These are phyloP conservation scores for Diadophis punctatus DNA, from an alignment of 2,113 vertebrate species.

Conservation along the genomic window DNA sequence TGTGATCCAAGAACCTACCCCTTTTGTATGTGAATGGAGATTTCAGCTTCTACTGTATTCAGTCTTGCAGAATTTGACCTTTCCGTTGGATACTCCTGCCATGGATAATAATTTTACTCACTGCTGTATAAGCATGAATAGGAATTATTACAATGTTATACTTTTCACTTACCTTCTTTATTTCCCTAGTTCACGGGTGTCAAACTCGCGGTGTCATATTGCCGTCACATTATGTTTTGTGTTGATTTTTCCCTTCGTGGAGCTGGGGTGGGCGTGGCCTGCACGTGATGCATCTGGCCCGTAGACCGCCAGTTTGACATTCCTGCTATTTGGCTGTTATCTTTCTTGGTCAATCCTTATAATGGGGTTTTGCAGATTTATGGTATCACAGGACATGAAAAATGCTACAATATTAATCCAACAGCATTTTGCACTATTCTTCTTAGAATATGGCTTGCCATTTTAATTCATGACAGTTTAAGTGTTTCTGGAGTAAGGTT, in stretches of 20 bases:
- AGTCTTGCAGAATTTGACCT: not conserved
- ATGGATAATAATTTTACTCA: not conserved
- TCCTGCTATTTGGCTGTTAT: not conserved
- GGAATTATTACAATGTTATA: not conserved
- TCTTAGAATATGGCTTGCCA: not conserved
- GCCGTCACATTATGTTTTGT: no score
- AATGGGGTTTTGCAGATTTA: not conserved
- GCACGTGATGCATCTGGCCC: no score
- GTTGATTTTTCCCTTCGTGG: no score
- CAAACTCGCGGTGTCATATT: no score
- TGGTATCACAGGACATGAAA: not conserved
- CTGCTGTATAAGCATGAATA: not conserved
- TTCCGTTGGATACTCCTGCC: not conserved
- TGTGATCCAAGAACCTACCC: not conserved
- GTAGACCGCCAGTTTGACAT: no score
- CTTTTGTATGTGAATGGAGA: not conserved
- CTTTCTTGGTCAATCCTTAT: not conserved
- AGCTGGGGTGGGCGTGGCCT: no score
- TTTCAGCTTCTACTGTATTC: not conserved
- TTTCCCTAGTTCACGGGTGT: not conserved
- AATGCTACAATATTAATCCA: not conserved
- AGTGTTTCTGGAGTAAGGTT: not conserved
- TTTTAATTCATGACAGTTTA: not conserved
- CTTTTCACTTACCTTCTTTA: not conserved
- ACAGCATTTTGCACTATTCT: not conserved